Evolutionary conservation across 2,113 vertebrate genomes (phyloP), one percentile per base, ranked within the genome.

Genomic region (Pungitius pungitius): DNA sequence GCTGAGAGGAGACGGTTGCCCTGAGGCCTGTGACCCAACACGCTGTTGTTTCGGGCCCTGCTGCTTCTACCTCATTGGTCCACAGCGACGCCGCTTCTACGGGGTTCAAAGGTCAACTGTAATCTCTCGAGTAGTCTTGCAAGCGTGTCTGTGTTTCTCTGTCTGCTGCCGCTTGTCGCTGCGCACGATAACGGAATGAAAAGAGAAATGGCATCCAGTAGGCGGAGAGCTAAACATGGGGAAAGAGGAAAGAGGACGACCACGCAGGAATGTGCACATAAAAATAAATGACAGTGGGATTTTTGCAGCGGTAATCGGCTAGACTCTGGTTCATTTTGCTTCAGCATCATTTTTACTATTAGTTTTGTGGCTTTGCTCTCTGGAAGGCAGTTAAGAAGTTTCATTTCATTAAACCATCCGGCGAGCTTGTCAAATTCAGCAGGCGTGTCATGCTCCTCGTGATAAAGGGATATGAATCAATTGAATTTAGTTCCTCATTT

Each of bases 21-120:
- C 42, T 12, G n/a, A 64, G 20, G 77, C 54, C 54, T 15, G 37
- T 47, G 52, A 40, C 61, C 71, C 71, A 75, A 72, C 71, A 64
- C 68, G 47, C 47, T 47, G 63, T 79, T 80, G 62, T 66, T 64
- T 76, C 13, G 2, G 11, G 11, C 58, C 45, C 7, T 0, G 8
- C 56, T 26, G 20, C 49, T 51, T 6, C 1, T 14, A 52, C 27
- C 40, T 66, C 42, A 35, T 15, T 45, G 66, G 47, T 35, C 65
- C n/a, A 37, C 49, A 43, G 64, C 24, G 20, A 27, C 1, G 13
- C 55, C 43, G 72, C 63, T 63, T 24, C 63, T 22, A 3, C 47
- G 6, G 18, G 52, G 83, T 75, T 83, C 71, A 78, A 52, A 73
- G 77, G 67, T 69, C 56, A 45, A 35, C 57, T 68, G 51, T 39